These are phyloP conservation scores for Beroe ovata DNA, from an alignment of 37 sponge, comb jelly and placozoan species.

Conservation along the genomic window DNA sequence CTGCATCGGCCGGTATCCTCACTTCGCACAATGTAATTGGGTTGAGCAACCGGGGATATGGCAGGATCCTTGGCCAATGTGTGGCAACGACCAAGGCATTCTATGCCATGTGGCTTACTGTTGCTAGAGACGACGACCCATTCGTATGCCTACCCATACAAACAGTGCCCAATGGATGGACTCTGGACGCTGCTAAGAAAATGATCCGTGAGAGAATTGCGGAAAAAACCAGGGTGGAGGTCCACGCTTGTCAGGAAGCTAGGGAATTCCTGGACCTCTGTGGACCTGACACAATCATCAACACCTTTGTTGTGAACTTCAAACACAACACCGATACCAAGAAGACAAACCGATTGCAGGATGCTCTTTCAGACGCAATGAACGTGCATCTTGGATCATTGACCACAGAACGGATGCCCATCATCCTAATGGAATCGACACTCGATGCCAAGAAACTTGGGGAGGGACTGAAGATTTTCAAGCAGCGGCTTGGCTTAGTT, in stretches of 20 bases:
- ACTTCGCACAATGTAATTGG: slow-evolving; percentile 17
- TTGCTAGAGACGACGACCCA: slow-evolving; percentile 36
- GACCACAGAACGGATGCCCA: background rate
- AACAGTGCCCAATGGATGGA: background rate
- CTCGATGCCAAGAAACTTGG: background rate
- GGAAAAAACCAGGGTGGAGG: slow-evolving; percentile 37
- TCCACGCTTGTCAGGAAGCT: background rate
- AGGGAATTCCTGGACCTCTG: slow-evolving; percentile 4
- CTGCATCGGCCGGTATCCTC: slow-evolving; percentile 25
- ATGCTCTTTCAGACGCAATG: slow-evolving; percentile 8
- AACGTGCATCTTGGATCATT: background rate
- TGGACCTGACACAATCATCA: slow-evolving; percentile 59
- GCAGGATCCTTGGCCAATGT: slow-evolving; percentile 53
- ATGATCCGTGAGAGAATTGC: slow-evolving; percentile 20
- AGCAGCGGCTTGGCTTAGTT: background rate
- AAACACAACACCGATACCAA: background rate
- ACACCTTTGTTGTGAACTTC: slow-evolving; percentile 56
- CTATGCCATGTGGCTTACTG: slow-evolving; percentile 39
- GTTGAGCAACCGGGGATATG: slow-evolving; percentile 45
- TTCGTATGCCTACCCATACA: slow-evolving; percentile 6
- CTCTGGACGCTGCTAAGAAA: background rate
- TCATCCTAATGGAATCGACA: background rate
- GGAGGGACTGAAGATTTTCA: background rate
- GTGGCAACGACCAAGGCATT: slow-evolving; percentile 15
- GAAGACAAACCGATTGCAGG: background rate